phyloP scores from a whole-genome alignment of 2,888 invertebrate species.

The Tachina lurida region DNA sequence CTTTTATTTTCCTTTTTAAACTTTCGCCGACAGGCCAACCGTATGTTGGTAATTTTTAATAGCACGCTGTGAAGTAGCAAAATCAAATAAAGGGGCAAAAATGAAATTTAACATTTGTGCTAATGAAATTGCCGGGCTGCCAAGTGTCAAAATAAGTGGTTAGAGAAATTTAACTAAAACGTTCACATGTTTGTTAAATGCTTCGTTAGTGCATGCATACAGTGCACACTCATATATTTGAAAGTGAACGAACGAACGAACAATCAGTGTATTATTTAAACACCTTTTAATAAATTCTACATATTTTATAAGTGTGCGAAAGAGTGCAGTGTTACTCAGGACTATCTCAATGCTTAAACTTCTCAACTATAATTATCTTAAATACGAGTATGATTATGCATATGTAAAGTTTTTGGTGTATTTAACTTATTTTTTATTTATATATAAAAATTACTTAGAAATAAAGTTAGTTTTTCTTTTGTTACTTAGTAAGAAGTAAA shows the following conservation, averaged over 20 bases:
- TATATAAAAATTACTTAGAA: not conserved
- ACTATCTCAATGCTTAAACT: not conserved
- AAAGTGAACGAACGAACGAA: too few relatives aligned
- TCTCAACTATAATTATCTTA: constrained; percentile 45
- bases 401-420: not conserved
- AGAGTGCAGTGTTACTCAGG: constrained; percentile 31
- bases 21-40: constrained; percentile 44
- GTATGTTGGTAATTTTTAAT: constrained; percentile 35
- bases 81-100: not conserved
- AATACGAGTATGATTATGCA: constrained; percentile 39
- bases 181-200: not conserved
- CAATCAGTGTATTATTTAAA: constrained; percentile 34
- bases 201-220: not conserved
- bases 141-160: constrained; percentile 70
- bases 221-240: not conserved
- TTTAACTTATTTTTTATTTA: constrained; percentile 2
- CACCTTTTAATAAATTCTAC: constrained; percentile 63
- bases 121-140: constrained; percentile 63
- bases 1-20: constrained; percentile 28
- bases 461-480: constrained; percentile 17
- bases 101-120: constrained; percentile 40
- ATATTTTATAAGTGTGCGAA: constrained; percentile 71
- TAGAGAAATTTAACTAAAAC: constrained; percentile 22
- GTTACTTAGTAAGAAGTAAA: constrained; percentile 12
- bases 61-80: constrained; percentile 60